These are phyloP conservation scores for Lasioglossum lativentre DNA, from an alignment of 2,888 invertebrate species.

Conservation along the genomic window DNA sequence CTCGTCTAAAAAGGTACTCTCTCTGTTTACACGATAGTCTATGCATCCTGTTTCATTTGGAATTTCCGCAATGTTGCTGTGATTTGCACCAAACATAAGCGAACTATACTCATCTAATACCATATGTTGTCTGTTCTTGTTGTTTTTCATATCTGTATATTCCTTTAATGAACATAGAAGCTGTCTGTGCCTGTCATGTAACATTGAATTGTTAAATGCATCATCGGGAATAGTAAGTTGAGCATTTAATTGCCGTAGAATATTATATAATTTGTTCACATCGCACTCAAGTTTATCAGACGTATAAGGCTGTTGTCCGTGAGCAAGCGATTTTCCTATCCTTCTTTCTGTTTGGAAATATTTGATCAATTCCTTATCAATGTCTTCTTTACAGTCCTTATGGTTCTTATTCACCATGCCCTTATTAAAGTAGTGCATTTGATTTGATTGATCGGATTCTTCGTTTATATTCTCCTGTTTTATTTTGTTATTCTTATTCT, in stretches of 20 bases:
- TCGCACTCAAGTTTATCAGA: constrained; percentile 82
- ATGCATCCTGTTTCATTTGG: constrained; percentile 29
- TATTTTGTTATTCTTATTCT: background rate
- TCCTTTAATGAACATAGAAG: constrained; percentile 65
- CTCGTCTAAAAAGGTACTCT: constrained; percentile 47
- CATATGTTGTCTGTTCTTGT: background rate
- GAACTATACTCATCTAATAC: constrained; percentile 64
- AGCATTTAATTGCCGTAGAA: constrained; percentile 77
- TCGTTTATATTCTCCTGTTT: background rate
- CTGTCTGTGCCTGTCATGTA: constrained; percentile 73
- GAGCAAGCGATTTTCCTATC: constrained; percentile 74
- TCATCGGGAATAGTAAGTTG: constrained; percentile 71
- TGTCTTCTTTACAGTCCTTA: constrained; percentile 78
- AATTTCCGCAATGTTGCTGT: background rate
- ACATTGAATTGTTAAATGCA: constrained; percentile 51
- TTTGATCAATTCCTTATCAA: constrained; percentile 73
- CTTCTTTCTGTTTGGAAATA: constrained; percentile 62
- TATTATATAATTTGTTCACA: constrained; percentile 83
- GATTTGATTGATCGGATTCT: background rate
- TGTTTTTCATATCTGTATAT: constrained; percentile 13
- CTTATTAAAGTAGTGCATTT: background rate
- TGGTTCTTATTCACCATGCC: constrained; percentile 61
- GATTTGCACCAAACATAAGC: constrained; percentile 72
- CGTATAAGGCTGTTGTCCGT: constrained; percentile 81
- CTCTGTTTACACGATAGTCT: constrained; percentile 55